phyloP scores from a whole-genome alignment of 2,797 vertebrate species.

The Nasua narica region DNA sequence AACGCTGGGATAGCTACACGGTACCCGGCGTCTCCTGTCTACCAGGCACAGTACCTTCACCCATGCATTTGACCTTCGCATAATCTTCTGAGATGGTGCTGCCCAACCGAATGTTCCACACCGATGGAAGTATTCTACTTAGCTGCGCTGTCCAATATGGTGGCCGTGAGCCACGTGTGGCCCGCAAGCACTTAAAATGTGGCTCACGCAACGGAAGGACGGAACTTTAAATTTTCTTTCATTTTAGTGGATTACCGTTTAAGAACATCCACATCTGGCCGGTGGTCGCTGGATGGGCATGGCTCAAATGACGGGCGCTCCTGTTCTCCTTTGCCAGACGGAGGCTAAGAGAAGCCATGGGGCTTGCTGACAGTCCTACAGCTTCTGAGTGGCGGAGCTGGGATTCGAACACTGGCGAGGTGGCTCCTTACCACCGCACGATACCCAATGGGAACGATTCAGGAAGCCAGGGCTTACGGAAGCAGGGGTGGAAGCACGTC shows the following conservation, averaged over 20 bases:
- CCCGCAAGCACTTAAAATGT: neutral
- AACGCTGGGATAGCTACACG: too few species aligned
- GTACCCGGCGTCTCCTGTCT: neutral
- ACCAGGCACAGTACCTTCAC: neutral
- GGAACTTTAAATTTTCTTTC: neutral
- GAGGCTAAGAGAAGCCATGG: neutral
- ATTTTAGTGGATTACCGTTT: neutral
- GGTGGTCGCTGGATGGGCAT: neutral
- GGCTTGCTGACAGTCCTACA: neutral
- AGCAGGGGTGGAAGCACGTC: neutral
- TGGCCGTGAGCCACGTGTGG: fast-evolving
- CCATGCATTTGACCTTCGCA: neutral
- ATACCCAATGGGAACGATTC: neutral
- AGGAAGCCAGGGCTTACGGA: neutral
- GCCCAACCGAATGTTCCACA: neutral
- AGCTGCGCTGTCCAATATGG: neutral
- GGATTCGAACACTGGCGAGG: neutral
- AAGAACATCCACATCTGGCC: neutral
- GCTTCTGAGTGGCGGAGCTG: neutral
- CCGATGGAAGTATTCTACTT: neutral
- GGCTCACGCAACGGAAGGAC: neutral
- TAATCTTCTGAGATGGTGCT: too few species aligned
- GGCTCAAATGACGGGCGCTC: fast-evolving
- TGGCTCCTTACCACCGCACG: fast-evolving
- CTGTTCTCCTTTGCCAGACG: neutral